phyloP scores from a whole-genome alignment of 2,888 invertebrate genomes.

The Geotrupes spiniger region DNA sequence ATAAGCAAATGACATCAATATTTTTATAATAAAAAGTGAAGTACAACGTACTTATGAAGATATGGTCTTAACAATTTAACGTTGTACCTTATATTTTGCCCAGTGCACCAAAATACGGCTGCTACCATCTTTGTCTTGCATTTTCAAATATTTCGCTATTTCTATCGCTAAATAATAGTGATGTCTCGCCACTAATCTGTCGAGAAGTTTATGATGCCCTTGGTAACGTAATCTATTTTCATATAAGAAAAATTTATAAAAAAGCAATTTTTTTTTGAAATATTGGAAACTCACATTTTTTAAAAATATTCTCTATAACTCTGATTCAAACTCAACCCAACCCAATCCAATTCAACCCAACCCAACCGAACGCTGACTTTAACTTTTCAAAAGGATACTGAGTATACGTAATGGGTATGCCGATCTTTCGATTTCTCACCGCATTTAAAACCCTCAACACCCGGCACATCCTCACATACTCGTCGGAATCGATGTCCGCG shows the following conservation, averaged over 20 bases:
- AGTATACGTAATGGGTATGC: constrained; percentile 84
- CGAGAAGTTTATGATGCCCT: constrained; percentile 74
- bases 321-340: neutral
- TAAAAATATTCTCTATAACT: too few relatives aligned
- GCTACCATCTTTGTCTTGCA: constrained; percentile 75
- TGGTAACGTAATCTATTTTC: constrained; percentile 67
- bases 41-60: neutral
- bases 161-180: constrained; percentile 89
- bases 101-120: constrained; percentile 91
- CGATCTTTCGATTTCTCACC: constrained; percentile 78
- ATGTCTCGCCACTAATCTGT: constrained; percentile 82
- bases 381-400: constrained; percentile 75
- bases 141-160: constrained; percentile 82
- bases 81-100: constrained; percentile 88
- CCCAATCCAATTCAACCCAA: neutral
- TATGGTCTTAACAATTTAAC: constrained; percentile 14
- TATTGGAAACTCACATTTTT: too few relatives aligned
- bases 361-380: neutral
- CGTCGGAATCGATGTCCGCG: constrained; percentile 67
- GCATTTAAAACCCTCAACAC: constrained; percentile 88
- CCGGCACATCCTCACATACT: constrained; percentile 83
- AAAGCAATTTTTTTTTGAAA: too few relatives aligned
- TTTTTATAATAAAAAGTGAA: too few relatives aligned
- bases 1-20: too few relatives aligned
- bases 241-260: too few relatives aligned